A percentile compares a stretch with the other conserved stretches of the same genome.
Conservation (phyloP, 2,888 invertebrate genomes). For the Philonicus albiceps region DNA sequence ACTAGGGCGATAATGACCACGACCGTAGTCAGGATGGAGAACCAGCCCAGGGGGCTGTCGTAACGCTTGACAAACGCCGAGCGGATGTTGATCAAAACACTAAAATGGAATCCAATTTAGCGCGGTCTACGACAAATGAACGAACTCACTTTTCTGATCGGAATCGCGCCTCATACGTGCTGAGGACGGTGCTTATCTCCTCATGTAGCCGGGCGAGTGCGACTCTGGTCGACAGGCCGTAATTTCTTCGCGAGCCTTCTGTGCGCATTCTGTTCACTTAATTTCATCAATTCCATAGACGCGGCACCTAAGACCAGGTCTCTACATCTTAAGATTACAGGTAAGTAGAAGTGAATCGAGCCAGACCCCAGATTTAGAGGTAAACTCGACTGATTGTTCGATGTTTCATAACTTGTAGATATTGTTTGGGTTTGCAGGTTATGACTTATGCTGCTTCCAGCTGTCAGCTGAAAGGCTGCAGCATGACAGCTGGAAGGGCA, state of each 20-base stretch:
- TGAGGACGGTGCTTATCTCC: slow-evolving; percentile 73
- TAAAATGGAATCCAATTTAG: slow-evolving; percentile 45
- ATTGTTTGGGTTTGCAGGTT: slow-evolving; percentile 18
- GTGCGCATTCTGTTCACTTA: slow-evolving; percentile 15
- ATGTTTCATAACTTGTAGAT: slow-evolving; percentile 27
- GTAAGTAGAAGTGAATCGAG: not conserved
- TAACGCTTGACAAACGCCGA: slow-evolving; percentile 60
- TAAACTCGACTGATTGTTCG: not conserved
- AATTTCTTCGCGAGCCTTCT: slow-evolving; percentile 20
- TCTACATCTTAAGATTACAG: slow-evolving; percentile 7
- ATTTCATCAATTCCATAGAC: slow-evolving; percentile 5
- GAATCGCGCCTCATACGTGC: slow-evolving; percentile 70
- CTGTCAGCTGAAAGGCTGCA: not conserved
- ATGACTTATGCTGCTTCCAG: not conserved
- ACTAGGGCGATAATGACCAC: slow-evolving; percentile 67
- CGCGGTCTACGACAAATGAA: too few relatives aligned
- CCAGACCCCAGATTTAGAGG: not conserved
- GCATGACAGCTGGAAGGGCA: not conserved
- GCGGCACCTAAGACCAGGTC: not conserved
- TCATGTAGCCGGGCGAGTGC: slow-evolving; percentile 75
- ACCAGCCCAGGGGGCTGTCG: slow-evolving; percentile 74
- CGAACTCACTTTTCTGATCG: slow-evolving; percentile 65
- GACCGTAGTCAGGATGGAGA: slow-evolving; percentile 68
- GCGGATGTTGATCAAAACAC: slow-evolving; percentile 57
- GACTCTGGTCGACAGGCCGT: slow-evolving; percentile 72